Conservation (phyloP, 2,113 vertebrate genomes). For the Macrotus californicus region DNA sequence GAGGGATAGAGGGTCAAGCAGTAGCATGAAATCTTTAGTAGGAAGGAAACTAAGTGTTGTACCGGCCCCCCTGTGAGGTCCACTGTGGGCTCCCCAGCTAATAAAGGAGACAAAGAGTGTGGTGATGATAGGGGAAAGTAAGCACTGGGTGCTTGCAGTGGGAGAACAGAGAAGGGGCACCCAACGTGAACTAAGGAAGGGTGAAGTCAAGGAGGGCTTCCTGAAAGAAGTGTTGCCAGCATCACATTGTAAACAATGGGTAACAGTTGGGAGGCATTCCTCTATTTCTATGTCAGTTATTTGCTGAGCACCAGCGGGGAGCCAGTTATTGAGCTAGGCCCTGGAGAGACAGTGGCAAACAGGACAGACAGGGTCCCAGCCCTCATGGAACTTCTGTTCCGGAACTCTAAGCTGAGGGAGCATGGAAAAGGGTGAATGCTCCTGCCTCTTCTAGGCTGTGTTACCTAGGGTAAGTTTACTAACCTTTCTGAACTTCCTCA, state of each 20-base stretch:
- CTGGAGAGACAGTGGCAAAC: neutral
- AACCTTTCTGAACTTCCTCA: neutral
- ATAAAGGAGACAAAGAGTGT: neutral
- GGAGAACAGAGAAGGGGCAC: neutral
- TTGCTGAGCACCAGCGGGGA: neutral
- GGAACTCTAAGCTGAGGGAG: neutral
- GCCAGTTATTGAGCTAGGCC: neutral
- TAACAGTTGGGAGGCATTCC: neutral
- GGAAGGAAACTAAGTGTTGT: neutral
- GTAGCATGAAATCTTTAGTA: neutral
- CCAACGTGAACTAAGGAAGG: neutral
- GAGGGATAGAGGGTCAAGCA: neutral
- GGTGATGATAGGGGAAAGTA: neutral
- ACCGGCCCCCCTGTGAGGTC: neutral
- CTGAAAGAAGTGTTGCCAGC: neutral
- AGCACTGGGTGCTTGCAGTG: neutral
- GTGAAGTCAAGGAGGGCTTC: neutral
- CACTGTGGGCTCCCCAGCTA: too few species aligned
- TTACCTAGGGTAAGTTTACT: neutral
- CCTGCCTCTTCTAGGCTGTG: neutral
- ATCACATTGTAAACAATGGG: neutral
- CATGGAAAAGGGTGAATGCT: neutral
- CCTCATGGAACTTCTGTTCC: neutral
- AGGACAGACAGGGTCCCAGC: neutral
- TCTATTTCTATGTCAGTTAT: neutral